These are phyloP conservation scores for Esperia sulphurella DNA, from an alignment of 2,888 invertebrate species.

Conservation along the genomic window DNA sequence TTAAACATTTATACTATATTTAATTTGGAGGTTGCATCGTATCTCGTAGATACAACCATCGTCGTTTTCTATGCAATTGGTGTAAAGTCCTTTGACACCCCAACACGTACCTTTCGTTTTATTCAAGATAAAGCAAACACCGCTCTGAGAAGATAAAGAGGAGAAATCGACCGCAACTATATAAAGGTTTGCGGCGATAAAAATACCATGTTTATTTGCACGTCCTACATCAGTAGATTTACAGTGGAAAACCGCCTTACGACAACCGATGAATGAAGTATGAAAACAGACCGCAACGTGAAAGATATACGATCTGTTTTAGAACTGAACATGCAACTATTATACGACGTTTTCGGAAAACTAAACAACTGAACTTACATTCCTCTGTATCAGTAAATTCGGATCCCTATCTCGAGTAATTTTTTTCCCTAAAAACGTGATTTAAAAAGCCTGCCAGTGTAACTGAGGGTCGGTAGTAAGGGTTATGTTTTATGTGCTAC, in stretches of 20 bases:
- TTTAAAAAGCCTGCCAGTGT: constrained; percentile 49
- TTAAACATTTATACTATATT: background rate
- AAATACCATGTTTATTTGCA: constrained; percentile 79
- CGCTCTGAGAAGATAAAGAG: constrained; percentile 73
- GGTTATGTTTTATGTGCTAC: constrained; percentile 27
- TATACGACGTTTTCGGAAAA: constrained; percentile 39
- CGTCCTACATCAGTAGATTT: constrained; percentile 71
- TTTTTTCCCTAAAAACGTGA: constrained; percentile 58
- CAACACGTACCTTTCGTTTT: constrained; percentile 61
- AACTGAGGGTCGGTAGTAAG: constrained; percentile 21
- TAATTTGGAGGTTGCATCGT: background rate
- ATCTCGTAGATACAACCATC: background rate
- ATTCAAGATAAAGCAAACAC: constrained; percentile 75
- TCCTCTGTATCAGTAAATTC: constrained; percentile 70
- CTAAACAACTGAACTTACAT: constrained; percentile 56
- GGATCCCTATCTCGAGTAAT: constrained; percentile 61
- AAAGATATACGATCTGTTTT: constrained; percentile 50
- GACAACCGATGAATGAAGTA: constrained; percentile 20
- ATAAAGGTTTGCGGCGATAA: constrained; percentile 78
- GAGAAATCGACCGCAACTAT: constrained; percentile 78
- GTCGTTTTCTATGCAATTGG: constrained; percentile 19
- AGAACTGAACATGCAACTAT: constrained; percentile 19
- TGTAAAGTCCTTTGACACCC: constrained; percentile 48
- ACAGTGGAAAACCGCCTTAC: constrained; percentile 50
- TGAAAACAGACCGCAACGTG: constrained; percentile 42